These are phyloP conservation scores for Hesperophylax magnus DNA, from an alignment of 1,140 invertebrate genomes.

Conservation along the genomic window DNA sequence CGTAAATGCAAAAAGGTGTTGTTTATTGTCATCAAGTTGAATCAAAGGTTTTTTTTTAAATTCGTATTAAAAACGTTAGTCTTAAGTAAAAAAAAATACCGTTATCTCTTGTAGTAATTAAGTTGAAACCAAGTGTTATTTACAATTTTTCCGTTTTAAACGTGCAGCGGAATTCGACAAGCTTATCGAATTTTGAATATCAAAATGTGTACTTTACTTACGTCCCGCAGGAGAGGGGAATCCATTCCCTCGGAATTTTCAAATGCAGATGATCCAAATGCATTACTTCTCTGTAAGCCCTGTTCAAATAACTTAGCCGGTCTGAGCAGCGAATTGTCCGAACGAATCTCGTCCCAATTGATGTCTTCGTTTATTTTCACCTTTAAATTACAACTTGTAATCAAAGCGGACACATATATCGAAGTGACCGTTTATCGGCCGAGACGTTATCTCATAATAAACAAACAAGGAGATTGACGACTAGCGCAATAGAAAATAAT, in stretches of 20 bases:
- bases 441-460: conserved; percentile 5
- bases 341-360: conserved; percentile 56
- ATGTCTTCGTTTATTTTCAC: conserved; percentile 53
- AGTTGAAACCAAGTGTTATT: too few species aligned
- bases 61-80: too few species aligned
- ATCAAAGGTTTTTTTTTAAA: too few species aligned
- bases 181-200: neutral
- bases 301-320: conserved; percentile 39
- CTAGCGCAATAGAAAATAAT: neutral
- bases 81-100: too few species aligned
- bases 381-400: neutral
- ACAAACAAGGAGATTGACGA: conserved; percentile 1
- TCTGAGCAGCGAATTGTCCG: conserved; percentile 44
- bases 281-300: conserved; percentile 5
- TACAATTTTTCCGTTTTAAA: too few species aligned
- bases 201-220: conserved; percentile 58
- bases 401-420: neutral
- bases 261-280: conserved; percentile 25
- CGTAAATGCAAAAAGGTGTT: too few species aligned
- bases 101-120: too few species aligned
- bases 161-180: too few species aligned
- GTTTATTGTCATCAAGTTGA: too few species aligned
- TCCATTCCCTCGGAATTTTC: conserved; percentile 52
- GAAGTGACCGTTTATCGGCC: conserved; percentile 1
- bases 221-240: conserved; percentile 60